Base-by-base conservation (phyloP, 2,113 vertebrate species). In the Danio rerio region DNA sequence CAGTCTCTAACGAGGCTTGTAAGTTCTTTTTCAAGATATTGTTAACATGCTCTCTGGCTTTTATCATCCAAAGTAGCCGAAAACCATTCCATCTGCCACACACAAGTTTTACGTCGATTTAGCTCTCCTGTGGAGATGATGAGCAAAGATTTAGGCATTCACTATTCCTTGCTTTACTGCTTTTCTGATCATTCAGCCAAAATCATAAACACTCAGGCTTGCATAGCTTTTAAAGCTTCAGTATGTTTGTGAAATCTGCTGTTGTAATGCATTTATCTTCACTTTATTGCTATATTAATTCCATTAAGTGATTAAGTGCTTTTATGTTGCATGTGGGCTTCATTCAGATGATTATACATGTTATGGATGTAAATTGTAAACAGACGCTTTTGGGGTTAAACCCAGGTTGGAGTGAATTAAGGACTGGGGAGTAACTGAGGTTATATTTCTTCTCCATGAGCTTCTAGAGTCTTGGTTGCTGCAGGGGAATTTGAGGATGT, bases 371-470 rank as follows among this genome's bases (percentile, higher is more conserved):
- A 16, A 68, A 47, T 68, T 68, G 6, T 47, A 68, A 11, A 66
- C 40, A 45, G 16, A 18, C 16, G 42, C 8, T 68, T 68, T 9
- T 68, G 15, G 18, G 16, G 63, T 45, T 45, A 66, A 66, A n/a
- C 63, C 13, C 40, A 66, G 13, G 62, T 9, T 43, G 31, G 31
- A 43, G 31, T 65, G 62, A 66, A 4, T 47, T 15, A 52, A 49
- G 12, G 12, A 71, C 50, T 21, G 3, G 69, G 12, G 20, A 52
- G 49, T 8, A 52, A 52, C 69, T 31, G 69, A 71, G 20, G 11
- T 71, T 71, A 31, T 18, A 71, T 71, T 31, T 47, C 20, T 71
- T 71, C 52, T 50, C 47, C 20, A 47, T 71, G 47, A 71, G 52
- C 20, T 31, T 13, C 31, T 65, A 20, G 1, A 65, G 13, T 3